Conservation (phyloP, 2,797 vertebrate genomes). For the Sebastes taczanowskii region DNA sequence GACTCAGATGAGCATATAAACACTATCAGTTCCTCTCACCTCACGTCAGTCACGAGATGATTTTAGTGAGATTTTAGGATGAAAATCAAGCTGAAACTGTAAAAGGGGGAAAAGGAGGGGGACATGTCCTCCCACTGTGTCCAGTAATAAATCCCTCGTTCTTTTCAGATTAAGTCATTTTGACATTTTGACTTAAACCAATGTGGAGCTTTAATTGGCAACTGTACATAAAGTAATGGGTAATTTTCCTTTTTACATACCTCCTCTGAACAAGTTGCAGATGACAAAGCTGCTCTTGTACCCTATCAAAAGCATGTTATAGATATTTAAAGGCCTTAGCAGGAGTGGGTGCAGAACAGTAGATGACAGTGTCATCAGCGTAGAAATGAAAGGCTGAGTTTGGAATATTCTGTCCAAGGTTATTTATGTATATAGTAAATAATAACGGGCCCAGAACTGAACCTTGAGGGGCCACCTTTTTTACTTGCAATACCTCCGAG, state of each 20-base stretch:
- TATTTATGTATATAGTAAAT: no score
- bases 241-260: background rate
- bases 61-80: background rate
- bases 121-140: background rate
- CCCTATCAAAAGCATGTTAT: no score
- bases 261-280: no score
- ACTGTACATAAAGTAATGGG: background rate
- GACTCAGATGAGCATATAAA: background rate
- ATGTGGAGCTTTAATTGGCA: background rate
- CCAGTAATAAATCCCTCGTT: background rate
- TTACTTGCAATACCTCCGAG: no score
- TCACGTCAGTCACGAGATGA: background rate
- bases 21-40: background rate
- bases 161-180: background rate
- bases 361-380: no score
- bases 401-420: no score
- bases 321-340: no score
- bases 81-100: background rate
- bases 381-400: no score
- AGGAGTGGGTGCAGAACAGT: no score
- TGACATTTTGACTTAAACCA: background rate
- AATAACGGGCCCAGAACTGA: no score
- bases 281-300: no score
- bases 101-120: background rate
- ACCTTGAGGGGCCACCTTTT: no score